Evolutionary conservation across 2,113 vertebrate genomes (phyloP).

Genomic region (Megaceryle maxima): DNA sequence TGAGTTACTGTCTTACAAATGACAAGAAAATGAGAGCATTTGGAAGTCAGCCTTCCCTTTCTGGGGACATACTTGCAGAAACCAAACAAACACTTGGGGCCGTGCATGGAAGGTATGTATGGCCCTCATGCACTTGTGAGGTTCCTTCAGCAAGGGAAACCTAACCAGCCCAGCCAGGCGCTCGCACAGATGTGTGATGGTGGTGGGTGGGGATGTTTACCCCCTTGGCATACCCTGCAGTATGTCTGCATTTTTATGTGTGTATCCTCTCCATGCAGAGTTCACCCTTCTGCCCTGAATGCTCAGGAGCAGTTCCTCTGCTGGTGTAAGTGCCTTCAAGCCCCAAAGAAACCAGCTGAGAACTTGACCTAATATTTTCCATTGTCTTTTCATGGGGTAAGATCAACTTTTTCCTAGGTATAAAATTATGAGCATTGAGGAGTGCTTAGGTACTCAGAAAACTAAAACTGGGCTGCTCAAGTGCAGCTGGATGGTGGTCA

Average conservation of each 20-base stretch:
- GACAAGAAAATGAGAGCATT: background rate
- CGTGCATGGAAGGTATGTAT: background rate
- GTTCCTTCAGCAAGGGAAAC: background rate
- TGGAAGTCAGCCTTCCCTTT: background rate
- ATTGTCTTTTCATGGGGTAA: background rate
- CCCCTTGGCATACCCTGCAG: background rate
- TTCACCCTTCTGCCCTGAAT: background rate
- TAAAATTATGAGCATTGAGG: background rate
- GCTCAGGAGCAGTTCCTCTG: background rate
- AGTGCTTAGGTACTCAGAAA: background rate
- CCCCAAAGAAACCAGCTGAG: background rate
- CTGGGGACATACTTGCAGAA: background rate
- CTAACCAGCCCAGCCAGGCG: background rate
- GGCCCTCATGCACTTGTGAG: background rate
- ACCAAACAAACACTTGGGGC: background rate
- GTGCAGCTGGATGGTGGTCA: conserved; percentile 39
- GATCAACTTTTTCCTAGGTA: background rate
- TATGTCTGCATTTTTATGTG: background rate
- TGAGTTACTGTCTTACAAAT: background rate
- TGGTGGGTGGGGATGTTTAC: background rate
- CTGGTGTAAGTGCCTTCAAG: background rate
- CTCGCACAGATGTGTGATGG: background rate
- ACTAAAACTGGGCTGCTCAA: background rate
- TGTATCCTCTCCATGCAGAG: background rate
- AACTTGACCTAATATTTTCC: background rate